Conservation (phyloP, 64 coral and sea anemone genomes). For the Orbicella faveolata region DNA sequence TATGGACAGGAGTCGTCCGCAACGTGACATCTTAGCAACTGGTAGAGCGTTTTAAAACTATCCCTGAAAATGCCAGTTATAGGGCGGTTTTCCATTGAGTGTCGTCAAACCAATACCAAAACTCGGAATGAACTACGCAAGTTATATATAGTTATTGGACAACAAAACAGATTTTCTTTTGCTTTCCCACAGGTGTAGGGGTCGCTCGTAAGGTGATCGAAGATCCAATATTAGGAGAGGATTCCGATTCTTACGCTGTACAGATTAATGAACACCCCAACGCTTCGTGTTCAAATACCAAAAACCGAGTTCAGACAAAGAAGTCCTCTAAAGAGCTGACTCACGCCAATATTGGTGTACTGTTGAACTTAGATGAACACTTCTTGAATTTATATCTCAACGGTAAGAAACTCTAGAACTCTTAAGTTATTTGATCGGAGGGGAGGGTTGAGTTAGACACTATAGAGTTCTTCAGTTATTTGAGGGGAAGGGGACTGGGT, state of each 20-base stretch:
- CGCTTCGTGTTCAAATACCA: conserved; percentile 75
- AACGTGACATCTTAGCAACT: too few species aligned
- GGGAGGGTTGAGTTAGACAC: too few species aligned
- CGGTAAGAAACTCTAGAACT: conserved; percentile 38
- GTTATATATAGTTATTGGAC: too few species aligned
- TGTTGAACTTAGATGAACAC: conserved; percentile 80
- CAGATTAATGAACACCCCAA: conserved; percentile 83
- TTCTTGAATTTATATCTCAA: conserved; percentile 84
- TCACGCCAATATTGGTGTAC: conserved; percentile 72
- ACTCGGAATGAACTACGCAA: too few species aligned
- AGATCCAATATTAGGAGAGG: conserved; percentile 86
- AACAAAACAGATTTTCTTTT: neutral
- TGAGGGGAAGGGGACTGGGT: too few species aligned
- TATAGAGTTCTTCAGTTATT: too few species aligned
- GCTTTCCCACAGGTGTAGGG: conserved; percentile 52
- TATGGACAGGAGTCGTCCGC: too few species aligned
- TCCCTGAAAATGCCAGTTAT: too few species aligned
- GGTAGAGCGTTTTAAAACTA: too few species aligned
- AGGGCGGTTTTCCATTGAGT: too few species aligned
- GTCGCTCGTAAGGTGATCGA: conserved; percentile 66
- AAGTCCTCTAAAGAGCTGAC: conserved; percentile 61
- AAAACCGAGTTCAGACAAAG: conserved; percentile 81
- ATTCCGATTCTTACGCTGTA: conserved; percentile 76
- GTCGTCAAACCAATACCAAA: too few species aligned
- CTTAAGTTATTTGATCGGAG: too few species aligned